These are phyloP conservation scores for Daboia siamensis DNA, from an alignment of 2,113 vertebrate genomes.

Conservation along the genomic window DNA sequence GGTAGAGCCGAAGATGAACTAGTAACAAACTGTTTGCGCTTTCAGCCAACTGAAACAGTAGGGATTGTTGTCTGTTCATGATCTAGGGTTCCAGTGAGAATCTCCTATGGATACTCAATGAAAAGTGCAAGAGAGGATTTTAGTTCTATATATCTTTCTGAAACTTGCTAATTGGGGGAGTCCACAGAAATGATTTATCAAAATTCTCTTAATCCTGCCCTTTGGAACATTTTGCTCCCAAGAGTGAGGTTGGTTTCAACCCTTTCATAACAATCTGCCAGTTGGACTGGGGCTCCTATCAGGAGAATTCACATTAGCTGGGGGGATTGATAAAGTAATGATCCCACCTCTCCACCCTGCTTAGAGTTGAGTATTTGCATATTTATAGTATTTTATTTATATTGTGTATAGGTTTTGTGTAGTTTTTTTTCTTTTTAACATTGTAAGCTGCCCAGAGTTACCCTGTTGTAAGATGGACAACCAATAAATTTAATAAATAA, in stretches of 20 bases:
- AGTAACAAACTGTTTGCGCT: not conserved
- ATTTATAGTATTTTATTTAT: not conserved
- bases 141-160: not conserved
- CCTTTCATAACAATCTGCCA: not conserved
- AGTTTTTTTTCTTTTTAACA: not conserved
- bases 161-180: not conserved
- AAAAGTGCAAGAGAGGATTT: not conserved
- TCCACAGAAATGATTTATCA: conserved; percentile 10
- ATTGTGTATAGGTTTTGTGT: not conserved
- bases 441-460: not conserved
- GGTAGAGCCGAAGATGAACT: not conserved
- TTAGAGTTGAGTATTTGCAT: not conserved
- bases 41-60: not conserved
- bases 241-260: not conserved
- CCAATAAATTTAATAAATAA: not conserved
- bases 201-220: not conserved
- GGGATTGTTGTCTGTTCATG: no score
- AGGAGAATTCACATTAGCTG: not conserved
- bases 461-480: not conserved
- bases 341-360: not conserved
- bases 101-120: not conserved
- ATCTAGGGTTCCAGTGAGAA: not conserved
- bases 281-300: no score
- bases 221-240: not conserved
- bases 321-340: not conserved